A percentile compares a stretch with the other conserved stretches of the same genome.
Conservation (phyloP, 2,888 invertebrate genomes). For the Galerucella nymphaeae region DNA sequence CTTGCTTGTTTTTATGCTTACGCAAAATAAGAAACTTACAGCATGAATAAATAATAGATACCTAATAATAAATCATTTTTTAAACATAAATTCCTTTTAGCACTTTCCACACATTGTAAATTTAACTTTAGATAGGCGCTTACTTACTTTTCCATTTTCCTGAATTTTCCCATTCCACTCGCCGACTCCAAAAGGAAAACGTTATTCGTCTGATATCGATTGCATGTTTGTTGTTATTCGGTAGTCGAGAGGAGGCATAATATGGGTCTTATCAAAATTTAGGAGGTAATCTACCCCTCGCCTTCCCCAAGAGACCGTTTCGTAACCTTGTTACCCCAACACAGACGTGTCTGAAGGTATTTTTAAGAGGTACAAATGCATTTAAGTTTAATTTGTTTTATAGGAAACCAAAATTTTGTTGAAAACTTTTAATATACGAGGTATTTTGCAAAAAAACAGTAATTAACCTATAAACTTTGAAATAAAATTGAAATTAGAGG, state of each 20-base stretch:
- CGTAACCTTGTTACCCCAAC: slow-evolving; percentile 16
- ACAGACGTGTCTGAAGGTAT: not conserved
- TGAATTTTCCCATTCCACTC: slow-evolving; percentile 10
- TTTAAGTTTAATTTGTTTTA: too few relatives aligned
- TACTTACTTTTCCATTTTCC: slow-evolving; percentile 16
- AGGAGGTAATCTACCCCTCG: slow-evolving; percentile 18
- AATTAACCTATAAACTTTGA: too few relatives aligned
- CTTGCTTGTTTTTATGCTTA: too few relatives aligned
- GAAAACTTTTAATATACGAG: too few relatives aligned
- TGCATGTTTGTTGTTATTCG: not conserved
- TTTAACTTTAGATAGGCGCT: slow-evolving; percentile 16
- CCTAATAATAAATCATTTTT: too few relatives aligned
- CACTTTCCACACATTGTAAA: not conserved
- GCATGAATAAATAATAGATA: too few relatives aligned
- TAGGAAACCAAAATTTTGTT: too few relatives aligned
- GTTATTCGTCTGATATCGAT: slow-evolving; percentile 20
- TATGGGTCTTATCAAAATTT: slow-evolving; percentile 24
- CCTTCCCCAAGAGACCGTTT: not conserved
- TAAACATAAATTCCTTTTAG: not conserved
- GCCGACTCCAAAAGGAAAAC: slow-evolving; percentile 1
- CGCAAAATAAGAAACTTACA: too few relatives aligned
- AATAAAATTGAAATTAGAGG: too few relatives aligned
- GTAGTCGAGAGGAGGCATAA: slow-evolving; percentile 17
- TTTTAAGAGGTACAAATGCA: too few relatives aligned
- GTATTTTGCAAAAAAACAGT: too few relatives aligned